phyloP scores from a whole-genome alignment of 1,140 invertebrate genomes.

The Drosophila equinoxialis region DNA sequence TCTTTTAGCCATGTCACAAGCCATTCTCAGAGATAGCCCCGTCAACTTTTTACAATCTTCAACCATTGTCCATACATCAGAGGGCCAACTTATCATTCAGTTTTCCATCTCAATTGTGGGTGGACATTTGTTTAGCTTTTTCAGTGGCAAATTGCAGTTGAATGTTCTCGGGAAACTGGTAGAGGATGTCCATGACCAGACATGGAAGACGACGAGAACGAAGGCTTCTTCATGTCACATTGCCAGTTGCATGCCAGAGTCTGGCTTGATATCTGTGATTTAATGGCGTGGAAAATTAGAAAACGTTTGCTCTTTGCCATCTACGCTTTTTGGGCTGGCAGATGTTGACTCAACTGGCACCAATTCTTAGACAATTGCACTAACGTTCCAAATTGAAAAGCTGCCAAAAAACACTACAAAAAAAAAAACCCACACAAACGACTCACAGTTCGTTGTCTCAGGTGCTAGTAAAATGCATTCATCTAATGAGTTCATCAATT shows the following conservation, averaged over 20 bases:
- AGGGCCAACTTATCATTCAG: constrained; percentile 23
- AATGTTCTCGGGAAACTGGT: not conserved
- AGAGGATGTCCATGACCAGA: constrained; percentile 8
- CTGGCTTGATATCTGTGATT: constrained; percentile 67
- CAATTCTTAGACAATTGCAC: constrained; percentile 54
- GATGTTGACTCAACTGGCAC: constrained; percentile 54
- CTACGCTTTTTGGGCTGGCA: constrained; percentile 42
- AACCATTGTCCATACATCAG: constrained; percentile 19
- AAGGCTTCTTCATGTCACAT: constrained; percentile 33
- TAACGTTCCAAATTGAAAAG: constrained; percentile 26
- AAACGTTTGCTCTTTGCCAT: constrained; percentile 53
- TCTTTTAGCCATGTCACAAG: not conserved
- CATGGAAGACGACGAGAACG: constrained; percentile 11
- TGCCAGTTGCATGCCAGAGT: constrained; percentile 56
- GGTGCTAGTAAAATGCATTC: constrained; percentile 66
- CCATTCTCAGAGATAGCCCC: not conserved
- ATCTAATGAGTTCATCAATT: constrained; percentile 73
- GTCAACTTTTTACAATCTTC: constrained; percentile 1
- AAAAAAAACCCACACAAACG: not conserved
- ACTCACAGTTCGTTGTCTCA: constrained; percentile 33
- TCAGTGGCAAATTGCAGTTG: constrained; percentile 7
- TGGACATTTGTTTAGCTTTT: constrained; percentile 25
- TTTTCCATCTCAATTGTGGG: constrained; percentile 26
- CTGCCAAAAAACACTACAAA: constrained; percentile 45
- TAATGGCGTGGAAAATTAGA: constrained; percentile 75